A percentile compares a stretch with the other conserved stretches of the same genome.
Conservation (phyloP, 2,113 vertebrate species). For the Telmatochromis sp. region DNA sequence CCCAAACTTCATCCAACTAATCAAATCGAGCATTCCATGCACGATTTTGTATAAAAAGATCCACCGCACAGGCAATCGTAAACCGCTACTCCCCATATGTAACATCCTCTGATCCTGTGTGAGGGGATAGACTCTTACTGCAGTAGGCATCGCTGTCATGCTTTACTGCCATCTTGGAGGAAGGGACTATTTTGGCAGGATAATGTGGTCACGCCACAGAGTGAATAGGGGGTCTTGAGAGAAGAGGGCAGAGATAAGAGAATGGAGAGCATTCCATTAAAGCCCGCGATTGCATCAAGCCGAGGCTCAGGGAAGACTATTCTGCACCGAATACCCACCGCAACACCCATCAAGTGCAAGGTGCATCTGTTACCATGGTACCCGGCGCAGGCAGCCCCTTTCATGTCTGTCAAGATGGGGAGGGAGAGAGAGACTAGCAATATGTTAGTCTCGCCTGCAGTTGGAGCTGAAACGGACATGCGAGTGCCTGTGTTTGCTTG, state of each 20-base stretch:
- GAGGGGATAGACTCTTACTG: conserved; percentile 19
- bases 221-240: conserved; percentile 45
- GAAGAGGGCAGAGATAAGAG: conserved; percentile 53
- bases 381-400: conserved; percentile 62
- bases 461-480: conserved; percentile 26
- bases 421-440: conserved; percentile 31
- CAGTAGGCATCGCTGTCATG: conserved; percentile 30
- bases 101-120: conserved; percentile 9
- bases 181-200: conserved; percentile 51
- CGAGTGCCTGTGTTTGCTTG: not conserved
- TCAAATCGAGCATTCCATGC: not conserved
- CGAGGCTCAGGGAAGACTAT: conserved; percentile 36
- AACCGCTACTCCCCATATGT: not conserved
- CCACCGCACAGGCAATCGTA: not conserved
- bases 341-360: conserved; percentile 54
- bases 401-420: conserved; percentile 63
- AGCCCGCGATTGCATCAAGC: conserved; percentile 52
- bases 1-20: not conserved
- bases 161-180: conserved; percentile 41
- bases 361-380: conserved; percentile 76
- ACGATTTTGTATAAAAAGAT: not conserved
- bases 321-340: conserved; percentile 38
- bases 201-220: conserved; percentile 43
- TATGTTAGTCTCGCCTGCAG: conserved; percentile 43
- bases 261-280: conserved; percentile 60